Evolutionary conservation across 2,888 invertebrate species (phyloP), one percentile per base, ranked within the genome.

Genomic region (Pheosia tremula): DNA sequence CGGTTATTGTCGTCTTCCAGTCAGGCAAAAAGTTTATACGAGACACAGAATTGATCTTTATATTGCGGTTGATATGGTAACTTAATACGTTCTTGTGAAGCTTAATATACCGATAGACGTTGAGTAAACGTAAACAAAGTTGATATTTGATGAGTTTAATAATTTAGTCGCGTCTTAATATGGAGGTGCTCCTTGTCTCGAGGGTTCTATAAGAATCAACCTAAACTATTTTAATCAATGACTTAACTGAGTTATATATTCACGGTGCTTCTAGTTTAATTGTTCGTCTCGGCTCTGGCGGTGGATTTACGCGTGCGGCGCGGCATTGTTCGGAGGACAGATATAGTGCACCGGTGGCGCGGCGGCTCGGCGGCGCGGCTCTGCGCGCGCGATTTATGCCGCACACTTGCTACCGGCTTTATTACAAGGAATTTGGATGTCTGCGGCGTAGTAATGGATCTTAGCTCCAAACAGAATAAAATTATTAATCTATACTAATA

Each of bases 1-100:
- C 75, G 74, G 79, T 80, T 74, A 67, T 63, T 64, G 65, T 61
- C 61, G 64, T 67, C 71, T 66, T 63, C 39, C 58, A 69, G 65
- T 62, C 63, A 57, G 57, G 64, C 71, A 75, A 74, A 71, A 76
- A 74, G 59, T 73, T 72, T 55, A 59, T 54, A 55, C 36, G 13
- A 4, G n/a, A 45, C 43, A 24, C 6, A 10, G 6, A 7, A 24
- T 13, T 4, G 39, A 39, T 41, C 39, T 13, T 5, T n/a, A 39
- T 5, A 13, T 63, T 41, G 54, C 43, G 43, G 43, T 9, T 43
- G 3, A 43, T 43, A 43, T 43, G 8, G 43, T 3, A 8, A 43
- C 9, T 1, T 10, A 43, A 43, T 43, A 3, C 8, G 43, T 10
- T 9, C 9, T 3, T 10, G 10, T 24, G 24, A 24, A 24, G 24